Base-by-base conservation (phyloP, 2,888 invertebrate species). In the Salticus scenicus region DNA sequence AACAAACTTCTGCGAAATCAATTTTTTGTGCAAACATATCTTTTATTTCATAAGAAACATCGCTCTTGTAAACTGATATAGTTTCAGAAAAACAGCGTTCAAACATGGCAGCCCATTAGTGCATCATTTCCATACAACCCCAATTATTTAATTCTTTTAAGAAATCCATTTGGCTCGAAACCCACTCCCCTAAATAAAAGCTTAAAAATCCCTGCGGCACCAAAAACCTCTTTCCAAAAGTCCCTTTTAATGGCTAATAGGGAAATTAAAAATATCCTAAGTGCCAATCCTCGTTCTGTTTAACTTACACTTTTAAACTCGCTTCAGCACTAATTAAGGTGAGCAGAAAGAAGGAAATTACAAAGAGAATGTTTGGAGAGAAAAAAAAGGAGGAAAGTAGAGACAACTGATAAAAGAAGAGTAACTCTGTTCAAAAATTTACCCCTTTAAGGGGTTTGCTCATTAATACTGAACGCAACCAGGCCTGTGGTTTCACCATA, bases 231-330 rank as follows among this genome's bases (percentile, higher is more conserved):
- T 69, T 67, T 66, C 71, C 67, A 42, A 73, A 80, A 69, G 28
- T 72, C 69, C 83, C 73, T 77, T 84, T 84, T 84, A 84, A 76
- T 77, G 83, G 72, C 83, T 77, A 84, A 84, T 84, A 77, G 76
- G 82, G 71, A 82, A 84, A 77, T 84, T 77, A 84, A 84, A 84
- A 84, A 84, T 72, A 77, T 72, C 77, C 73, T 84, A 84, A 84
- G 83, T 84, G 83, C 83, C 83, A 84, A 84, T 83, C 83, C 83
- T 77, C 77, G 83, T 84, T 84, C 72, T 84, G 83, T 84, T 84
- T 84, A 73, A 84, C 83, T 84, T 84, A 84, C 83, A 77, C 83
- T 84, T 77, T 84, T 84, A 84, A 84, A 84, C 72, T 69, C 67
- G 69, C 73, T 67, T 28, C 28, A 31, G 63, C 83, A 42, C 77